Evolutionary conservation across 2,113 vertebrate species (phyloP).

Genomic region (Symphodus melops): DNA sequence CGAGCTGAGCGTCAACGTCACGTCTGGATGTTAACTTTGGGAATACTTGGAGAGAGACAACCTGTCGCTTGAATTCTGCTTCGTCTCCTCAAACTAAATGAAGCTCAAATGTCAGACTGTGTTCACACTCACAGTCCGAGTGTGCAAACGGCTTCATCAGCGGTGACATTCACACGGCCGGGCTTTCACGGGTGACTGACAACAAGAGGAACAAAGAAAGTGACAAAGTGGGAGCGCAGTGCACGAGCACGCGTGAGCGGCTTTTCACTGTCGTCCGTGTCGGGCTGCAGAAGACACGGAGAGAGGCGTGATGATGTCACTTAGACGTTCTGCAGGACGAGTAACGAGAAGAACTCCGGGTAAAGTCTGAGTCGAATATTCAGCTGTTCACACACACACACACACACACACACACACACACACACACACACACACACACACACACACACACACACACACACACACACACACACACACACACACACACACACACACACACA

Average conservation of each 20-base stretch:
- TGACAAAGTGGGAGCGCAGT: constrained; percentile 43
- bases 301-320: neutral
- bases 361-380: no score
- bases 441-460: no score
- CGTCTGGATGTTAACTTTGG: no score
- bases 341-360: no score
- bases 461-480: no score
- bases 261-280: constrained; percentile 21
- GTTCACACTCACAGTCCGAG: constrained; percentile 57
- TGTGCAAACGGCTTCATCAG: constrained; percentile 66
- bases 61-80: neutral
- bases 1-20: no score
- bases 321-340: no score
- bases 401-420: no score
- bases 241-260: constrained; percentile 42
- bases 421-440: no score
- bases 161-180: constrained; percentile 48
- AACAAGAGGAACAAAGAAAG: constrained; percentile 65
- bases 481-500: no score
- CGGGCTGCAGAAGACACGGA: neutral
- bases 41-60: no score
- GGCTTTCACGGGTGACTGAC: constrained; percentile 64
- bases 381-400: no score
- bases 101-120: constrained; percentile 19
- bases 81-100: constrained; percentile 23